A percentile compares a stretch with the other conserved stretches of the same genome.
Evolutionary conservation across 1,140 invertebrate genomes (phyloP).

Genomic region (Penaeus indicus): DNA sequence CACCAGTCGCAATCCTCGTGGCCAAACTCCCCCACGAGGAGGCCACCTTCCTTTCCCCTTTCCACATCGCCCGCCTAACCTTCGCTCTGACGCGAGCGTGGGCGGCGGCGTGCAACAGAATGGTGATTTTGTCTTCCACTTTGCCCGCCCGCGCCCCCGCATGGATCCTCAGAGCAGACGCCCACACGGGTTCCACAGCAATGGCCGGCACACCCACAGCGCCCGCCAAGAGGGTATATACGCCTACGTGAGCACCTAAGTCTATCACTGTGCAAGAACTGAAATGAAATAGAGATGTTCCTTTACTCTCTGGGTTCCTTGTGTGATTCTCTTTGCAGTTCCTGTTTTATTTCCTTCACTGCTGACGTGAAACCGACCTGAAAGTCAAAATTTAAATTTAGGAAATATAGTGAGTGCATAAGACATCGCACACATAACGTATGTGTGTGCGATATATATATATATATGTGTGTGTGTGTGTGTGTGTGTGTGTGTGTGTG

Average conservation of each 20-base stretch:
- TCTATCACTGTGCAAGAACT: conserved; percentile 43
- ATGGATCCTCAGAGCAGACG: conserved; percentile 40
- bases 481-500: too few relatives aligned
- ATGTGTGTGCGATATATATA: too few relatives aligned
- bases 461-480: too few relatives aligned
- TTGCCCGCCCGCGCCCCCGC: conserved; percentile 26
- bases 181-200: conserved; percentile 45
- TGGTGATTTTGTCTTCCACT: conserved; percentile 16
- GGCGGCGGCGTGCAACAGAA: conserved; percentile 37
- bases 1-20: too few relatives aligned
- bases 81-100: conserved; percentile 9
- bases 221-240: conserved; percentile 36
- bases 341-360: not conserved
- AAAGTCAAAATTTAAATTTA: too few relatives aligned
- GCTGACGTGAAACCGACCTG: too few relatives aligned
- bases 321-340: not conserved
- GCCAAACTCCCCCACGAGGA: too few relatives aligned
- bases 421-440: too few relatives aligned
- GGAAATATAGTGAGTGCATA: too few relatives aligned
- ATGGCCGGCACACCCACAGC: conserved; percentile 20
- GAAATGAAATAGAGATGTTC: not conserved
- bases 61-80: not conserved
- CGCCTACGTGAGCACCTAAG: conserved; percentile 40
- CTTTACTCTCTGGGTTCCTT: not conserved
- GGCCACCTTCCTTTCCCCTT: not conserved